These are phyloP conservation scores for Phycodurus eques DNA, from an alignment of 2,113 vertebrate species.

Conservation along the genomic window DNA sequence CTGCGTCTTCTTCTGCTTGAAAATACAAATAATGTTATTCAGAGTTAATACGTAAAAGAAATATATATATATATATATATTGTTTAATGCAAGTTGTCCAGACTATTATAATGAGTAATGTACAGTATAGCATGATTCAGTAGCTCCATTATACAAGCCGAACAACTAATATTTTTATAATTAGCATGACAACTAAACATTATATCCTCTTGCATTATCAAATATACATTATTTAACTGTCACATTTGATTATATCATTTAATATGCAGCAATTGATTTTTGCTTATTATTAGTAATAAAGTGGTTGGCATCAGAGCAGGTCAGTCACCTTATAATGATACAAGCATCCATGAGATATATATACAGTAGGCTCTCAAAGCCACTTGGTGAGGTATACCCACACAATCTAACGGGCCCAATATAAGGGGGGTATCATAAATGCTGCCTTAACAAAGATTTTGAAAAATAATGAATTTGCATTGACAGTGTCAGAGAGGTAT, in stretches of 20 bases:
- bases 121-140: no score
- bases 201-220: neutral
- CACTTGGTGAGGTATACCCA: neutral
- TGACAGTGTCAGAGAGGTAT: neutral
- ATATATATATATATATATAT: no score
- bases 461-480: no score
- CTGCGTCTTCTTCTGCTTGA: neutral
- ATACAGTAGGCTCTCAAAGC: neutral
- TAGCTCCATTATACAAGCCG: neutral
- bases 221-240: neutral
- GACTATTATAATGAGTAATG: no score
- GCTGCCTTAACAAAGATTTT: neutral
- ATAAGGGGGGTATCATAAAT: neutral
- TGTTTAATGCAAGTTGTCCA: no score
- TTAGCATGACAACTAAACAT: neutral
- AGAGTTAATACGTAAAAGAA: neutral
- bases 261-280: constrained; percentile 9
- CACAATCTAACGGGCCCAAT: neutral
- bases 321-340: neutral
- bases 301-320: neutral
- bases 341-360: neutral
- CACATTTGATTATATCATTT: neutral
- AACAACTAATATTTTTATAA: neutral
- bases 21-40: neutral
- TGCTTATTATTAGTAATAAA: neutral